Base-by-base conservation (phyloP, 2,888 invertebrate species). In the Hyppa rectilinea region DNA sequence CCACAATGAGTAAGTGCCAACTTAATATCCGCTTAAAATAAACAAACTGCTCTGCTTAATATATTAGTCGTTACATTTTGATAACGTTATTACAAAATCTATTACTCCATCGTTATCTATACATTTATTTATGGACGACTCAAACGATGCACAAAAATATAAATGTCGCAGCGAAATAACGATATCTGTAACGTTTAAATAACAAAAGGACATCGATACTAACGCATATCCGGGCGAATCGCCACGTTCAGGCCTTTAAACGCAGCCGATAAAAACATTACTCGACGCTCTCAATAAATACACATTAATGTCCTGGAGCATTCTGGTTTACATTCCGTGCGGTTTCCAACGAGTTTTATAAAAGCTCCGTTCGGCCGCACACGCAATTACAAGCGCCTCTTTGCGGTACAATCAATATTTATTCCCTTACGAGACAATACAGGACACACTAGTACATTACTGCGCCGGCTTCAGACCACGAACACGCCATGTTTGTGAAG, bases 311-410 rank as follows among this genome's bases (percentile, higher is more conserved):
- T 95, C 95, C 91, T 87, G 90, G 87, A 91, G 93, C 92, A 94
- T 95, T 95, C 95, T 95, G 95, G 94, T 93, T 93, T 94, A 94
- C 95, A 94, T 95, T 95, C 95, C 94, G 92, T 92, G 95, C 94
- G 94, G 95, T 94, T 94, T 90, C 91, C 94, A 92, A 93, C 95
- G 93, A 94, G 95, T 95, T 95, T 94, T 95, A 93, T 95, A 94
- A 95, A 94, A 93, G 94, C 93, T 91, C 92, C 92, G 92, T 93
- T 92, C 92, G 92, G 90, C 91, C 92, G 91, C 93, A 93, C 95
- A 93, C 92, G 94, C 95, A 95, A 95, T 95, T 95, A 95, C 95
- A 94, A 93, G 92, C 93, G 92, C 92, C 92, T 92, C 92, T 92
- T 92, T 92, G 93, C 92, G 90, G 91, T 91, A 91, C 92, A 92